Conservation (phyloP, 2,113 vertebrate genomes). For the Sakesphorus luctuosus region DNA sequence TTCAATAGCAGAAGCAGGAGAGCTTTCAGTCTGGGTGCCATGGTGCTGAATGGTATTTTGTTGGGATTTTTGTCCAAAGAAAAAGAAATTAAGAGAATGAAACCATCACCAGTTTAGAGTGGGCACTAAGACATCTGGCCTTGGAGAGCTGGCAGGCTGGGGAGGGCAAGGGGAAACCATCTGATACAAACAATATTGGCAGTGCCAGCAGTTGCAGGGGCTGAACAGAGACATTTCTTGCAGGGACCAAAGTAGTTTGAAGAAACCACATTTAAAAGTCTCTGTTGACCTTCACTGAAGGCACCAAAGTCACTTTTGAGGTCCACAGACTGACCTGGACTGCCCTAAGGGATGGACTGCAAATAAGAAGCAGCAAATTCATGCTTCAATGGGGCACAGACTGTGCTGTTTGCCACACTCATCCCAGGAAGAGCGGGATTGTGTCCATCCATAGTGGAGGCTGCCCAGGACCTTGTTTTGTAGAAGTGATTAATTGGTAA, state of each 20-base stretch:
- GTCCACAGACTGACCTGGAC: not conserved
- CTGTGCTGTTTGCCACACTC: not conserved
- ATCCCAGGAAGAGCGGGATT: not conserved
- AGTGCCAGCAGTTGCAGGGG: not conserved
- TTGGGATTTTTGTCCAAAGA: not conserved
- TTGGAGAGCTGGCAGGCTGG: not conserved
- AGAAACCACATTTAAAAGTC: not conserved
- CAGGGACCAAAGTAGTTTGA: not conserved
- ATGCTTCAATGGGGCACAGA: fast-evolving
- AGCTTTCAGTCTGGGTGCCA: not conserved
- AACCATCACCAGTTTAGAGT: not conserved
- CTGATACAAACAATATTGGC: not conserved
- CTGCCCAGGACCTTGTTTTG: not conserved
- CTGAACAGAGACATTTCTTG: not conserved
- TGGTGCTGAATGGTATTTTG: not conserved
- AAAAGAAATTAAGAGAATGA: not conserved
- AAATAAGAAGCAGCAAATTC: not conserved
- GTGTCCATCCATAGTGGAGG: not conserved
- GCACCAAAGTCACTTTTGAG: not conserved
- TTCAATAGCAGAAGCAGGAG: not conserved
- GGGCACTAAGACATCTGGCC: not conserved
- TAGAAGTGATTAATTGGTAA: not conserved
- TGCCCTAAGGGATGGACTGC: not conserved
- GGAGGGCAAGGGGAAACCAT: not conserved
- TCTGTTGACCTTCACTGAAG: not conserved